These are phyloP conservation scores for Mus pahari DNA, from an alignment of 2,113 vertebrate species.

Conservation along the genomic window DNA sequence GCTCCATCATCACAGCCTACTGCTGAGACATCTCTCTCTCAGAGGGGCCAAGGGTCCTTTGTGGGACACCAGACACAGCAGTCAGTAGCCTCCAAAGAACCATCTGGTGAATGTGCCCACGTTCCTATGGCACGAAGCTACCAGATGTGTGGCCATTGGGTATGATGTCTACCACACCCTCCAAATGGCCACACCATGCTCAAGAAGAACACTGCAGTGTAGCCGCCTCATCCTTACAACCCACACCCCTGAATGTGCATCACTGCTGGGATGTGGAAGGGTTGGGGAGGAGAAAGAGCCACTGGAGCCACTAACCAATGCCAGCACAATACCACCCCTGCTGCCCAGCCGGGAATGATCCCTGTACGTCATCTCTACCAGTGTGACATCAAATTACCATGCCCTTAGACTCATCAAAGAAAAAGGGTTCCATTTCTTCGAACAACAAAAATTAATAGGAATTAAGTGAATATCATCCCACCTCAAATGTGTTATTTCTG, in stretches of 20 bases:
- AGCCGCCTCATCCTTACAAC: neutral
- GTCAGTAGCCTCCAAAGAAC: neutral
- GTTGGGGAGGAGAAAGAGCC: neutral
- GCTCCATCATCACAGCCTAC: fast-evolving
- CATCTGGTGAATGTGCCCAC: neutral
- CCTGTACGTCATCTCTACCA: neutral
- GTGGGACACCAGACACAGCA: fast-evolving
- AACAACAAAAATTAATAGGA: neutral
- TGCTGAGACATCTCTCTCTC: neutral
- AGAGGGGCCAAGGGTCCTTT: neutral
- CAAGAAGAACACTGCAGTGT: neutral
- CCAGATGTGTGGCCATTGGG: neutral
- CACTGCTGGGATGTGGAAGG: neutral
- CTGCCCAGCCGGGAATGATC: neutral
- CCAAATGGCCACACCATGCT: neutral
- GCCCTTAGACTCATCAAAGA: neutral
- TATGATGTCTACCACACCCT: no score
- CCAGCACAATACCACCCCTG: neutral
- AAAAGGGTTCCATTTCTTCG: neutral
- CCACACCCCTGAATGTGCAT: neutral
- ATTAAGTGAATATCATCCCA: neutral
- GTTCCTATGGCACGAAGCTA: neutral
- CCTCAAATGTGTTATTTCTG: neutral
- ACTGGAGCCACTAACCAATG: neutral
- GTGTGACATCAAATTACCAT: neutral